Base-by-base conservation (phyloP, 2,113 vertebrate species). In the Eudyptes chrysolophus region DNA sequence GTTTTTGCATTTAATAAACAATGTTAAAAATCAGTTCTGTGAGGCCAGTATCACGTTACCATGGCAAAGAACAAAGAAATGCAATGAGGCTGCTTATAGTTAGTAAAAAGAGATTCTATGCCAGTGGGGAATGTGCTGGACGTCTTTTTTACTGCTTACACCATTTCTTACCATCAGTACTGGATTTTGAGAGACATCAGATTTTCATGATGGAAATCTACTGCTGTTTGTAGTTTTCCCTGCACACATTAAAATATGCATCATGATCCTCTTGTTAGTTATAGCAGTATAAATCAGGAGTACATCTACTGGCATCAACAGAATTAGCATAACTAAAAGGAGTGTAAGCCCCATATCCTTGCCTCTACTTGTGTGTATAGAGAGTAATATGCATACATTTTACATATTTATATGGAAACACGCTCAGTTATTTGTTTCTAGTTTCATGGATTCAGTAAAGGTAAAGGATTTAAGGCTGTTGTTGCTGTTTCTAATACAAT, bases 61-160 rank as follows among this genome's bases (percentile, higher is more conserved):
- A 94, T 94, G 87, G 95, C 84, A 80, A 90, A 92, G 86, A 60
- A 55, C 11, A 51, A 68, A 49, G 86, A 38, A 26, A 58, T 15
- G 40, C 34, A 10, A 6, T 0, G 8, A 75, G 42, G 69, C 55
- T 70, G 74, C 5, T 9, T 38, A 32, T 60, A 61, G 25, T 40
- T 74, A 68, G 69, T 57, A 4, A 44, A 38, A 68, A 42, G 38
- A 58, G 70, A n/a, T 21, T 7, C 19, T 16, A 16, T 6, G 69
- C 65, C 38, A 19, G 13, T 29, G 54, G 57, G 55, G 74, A 92
- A 82, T 2, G 2, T 15, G 36, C 57, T 58, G 75, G 20, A n/a
- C 49, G 9, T 64, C 60, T n/a, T 22, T 36, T 48, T 82, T 57
- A 1, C 21, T 46, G 48, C 38, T 80, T 34, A 16, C 13, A 34